These are phyloP conservation scores for Myotis brandtii DNA, from an alignment of 2,113 vertebrate species.

Conservation along the genomic window DNA sequence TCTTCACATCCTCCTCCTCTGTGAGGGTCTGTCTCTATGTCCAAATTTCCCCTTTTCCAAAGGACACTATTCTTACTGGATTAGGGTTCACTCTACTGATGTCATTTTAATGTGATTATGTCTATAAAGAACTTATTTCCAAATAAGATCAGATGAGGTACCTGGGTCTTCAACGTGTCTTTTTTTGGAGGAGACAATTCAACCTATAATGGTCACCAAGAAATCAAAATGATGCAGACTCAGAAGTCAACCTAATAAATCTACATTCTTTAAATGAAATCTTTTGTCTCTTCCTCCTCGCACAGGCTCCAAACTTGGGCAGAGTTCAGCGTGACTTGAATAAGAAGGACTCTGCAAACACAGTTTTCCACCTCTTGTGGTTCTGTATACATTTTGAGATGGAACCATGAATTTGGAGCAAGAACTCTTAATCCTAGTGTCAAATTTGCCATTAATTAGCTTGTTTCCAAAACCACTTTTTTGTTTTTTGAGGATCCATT, in stretches of 20 bases:
- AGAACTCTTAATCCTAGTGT: neutral
- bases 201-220: neutral
- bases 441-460: neutral
- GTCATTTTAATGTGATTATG: neutral
- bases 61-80: neutral
- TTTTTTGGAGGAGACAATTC: neutral
- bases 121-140: neutral
- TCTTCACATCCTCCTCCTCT: neutral
- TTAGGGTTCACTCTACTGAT: neutral
- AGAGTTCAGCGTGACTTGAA: neutral
- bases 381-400: slow-evolving; percentile 2
- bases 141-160: neutral
- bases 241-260: neutral
- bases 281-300: neutral
- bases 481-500: neutral
- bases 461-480: neutral
- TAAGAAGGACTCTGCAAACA: neutral
- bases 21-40: neutral
- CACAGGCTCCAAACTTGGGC: neutral
- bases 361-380: neutral
- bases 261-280: neutral
- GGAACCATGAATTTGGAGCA: neutral
- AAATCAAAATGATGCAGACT: neutral
- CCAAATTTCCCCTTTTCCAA: neutral
- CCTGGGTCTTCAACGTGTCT: neutral